Base-by-base conservation (phyloP, 2,797 vertebrate genomes). In the Mergus octosetaceus region DNA sequence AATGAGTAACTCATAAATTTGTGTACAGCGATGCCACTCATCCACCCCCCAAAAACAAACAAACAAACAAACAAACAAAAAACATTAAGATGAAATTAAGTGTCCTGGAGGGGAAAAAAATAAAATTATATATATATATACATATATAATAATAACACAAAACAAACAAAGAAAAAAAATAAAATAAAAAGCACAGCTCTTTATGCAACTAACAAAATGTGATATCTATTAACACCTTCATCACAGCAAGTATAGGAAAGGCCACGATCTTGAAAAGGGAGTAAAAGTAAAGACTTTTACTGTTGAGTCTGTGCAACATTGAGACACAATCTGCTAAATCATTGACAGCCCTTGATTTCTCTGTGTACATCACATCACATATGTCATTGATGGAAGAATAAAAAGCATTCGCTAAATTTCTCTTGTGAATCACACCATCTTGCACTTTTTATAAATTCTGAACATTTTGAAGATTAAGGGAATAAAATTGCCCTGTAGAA, bases 1-100 rank as follows among this genome's bases (percentile, higher is more conserved):
- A 89, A 76, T 83, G 66, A 68, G 13, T 79, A 92, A 95, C 61
- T 85, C 92, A 83, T 93, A 94, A 94, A 53, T 66, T 49, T 61
- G 47, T 94, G 95, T 95, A 54, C 80, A 70, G 19, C 91, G 75
- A 81, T 85, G 77, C 66, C 71, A 43, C 43, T 43, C 43, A 43
- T 41, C 41, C 15, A 16, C 41, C 43, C 8, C 43, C 43, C 43
- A 43, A 43, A 43, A 43, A 19, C 66, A 54, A 83, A 51, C n/a
- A 75, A 78, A 90, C 39, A 66, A 41, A 41, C 41, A 41, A 78
- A 90, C 39, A 66, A 41, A 41, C 41, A 41, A 41, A 41, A 41
- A 41, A 41, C 15, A 72, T 39, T 60, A 69, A 78, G 28, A 22
- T 57, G 28, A 91, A 97, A 74, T 71, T 22, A 97, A 34, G 4